Conservation (phyloP, 2,797 vertebrate species). For the Thalassophryne amazonica region DNA sequence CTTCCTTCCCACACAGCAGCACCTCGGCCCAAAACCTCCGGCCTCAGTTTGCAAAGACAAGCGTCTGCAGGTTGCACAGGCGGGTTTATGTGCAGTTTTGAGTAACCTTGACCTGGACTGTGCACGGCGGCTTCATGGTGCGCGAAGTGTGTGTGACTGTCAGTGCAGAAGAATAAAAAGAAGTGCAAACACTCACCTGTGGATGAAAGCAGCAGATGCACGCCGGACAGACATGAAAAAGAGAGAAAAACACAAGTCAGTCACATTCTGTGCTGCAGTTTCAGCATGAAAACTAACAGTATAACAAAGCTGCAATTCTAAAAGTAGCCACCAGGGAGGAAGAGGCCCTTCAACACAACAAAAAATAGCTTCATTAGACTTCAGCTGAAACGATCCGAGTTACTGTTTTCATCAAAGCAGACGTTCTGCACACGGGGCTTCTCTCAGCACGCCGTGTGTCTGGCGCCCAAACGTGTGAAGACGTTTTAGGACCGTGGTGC, state of each 20-base stretch:
- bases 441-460: too few species aligned
- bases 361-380: constrained; percentile 16
- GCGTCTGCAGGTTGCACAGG: background rate
- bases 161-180: background rate
- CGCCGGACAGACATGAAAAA: constrained; percentile 32
- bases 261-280: constrained; percentile 1
- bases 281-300: constrained; percentile 5
- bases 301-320: constrained; percentile 1
- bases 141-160: constrained; percentile 25
- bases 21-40: constrained; percentile 31
- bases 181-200: constrained; percentile 62
- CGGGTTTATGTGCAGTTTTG: too few species aligned
- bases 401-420: background rate
- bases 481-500: background rate
- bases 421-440: background rate
- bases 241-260: constrained; percentile 28
- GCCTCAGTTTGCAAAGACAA: constrained; percentile 25
- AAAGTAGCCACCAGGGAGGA: constrained; percentile 9
- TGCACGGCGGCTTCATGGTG: too few species aligned
- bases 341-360: background rate
- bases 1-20: constrained; percentile 18
- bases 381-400: constrained; percentile 4
- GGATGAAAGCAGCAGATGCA: constrained; percentile 16
- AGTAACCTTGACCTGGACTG: too few species aligned
- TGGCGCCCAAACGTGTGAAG: background rate